These are phyloP conservation scores for Portevinia maculata DNA, from an alignment of 2,888 invertebrate genomes.

Conservation along the genomic window DNA sequence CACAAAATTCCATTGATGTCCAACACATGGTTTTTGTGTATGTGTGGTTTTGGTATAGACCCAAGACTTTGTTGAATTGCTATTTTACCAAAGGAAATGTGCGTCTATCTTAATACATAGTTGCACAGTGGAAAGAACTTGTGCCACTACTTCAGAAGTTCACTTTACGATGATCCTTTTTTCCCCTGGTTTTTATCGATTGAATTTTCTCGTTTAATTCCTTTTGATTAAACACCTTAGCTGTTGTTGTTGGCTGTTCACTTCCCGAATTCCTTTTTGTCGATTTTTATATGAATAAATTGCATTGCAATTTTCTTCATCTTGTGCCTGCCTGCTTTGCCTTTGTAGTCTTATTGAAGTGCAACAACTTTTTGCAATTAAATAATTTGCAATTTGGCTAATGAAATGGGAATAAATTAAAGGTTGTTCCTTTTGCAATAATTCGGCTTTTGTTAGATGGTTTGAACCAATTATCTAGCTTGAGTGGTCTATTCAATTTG, in stretches of 20 bases:
- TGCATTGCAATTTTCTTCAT: conserved; percentile 39
- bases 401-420: conserved; percentile 40
- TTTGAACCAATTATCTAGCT: conserved; percentile 24
- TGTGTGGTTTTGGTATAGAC: not conserved
- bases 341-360: conserved; percentile 7
- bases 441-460: conserved; percentile 51
- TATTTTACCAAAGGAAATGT: conserved; percentile 14
- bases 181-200: conserved; percentile 26
- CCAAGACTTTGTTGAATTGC: not conserved
- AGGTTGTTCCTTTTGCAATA: conserved; percentile 8
- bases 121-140: too few species aligned
- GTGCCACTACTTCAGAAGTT: not conserved
- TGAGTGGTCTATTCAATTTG: not conserved
- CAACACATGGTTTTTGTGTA: conserved; percentile 6
- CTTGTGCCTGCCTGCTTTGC: not conserved
- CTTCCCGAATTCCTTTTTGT: conserved; percentile 23
- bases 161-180: not conserved
- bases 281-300: conserved; percentile 31
- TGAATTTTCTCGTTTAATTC: conserved; percentile 56
- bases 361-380: conserved; percentile 64
- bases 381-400: conserved; percentile 61
- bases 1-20: conserved; percentile 42
- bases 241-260: not conserved
- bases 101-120: conserved; percentile 8
- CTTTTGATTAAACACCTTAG: conserved; percentile 62